These are phyloP conservation scores for Drosophila tristis DNA, from an alignment of 1,140 invertebrate genomes.

Conservation along the genomic window DNA sequence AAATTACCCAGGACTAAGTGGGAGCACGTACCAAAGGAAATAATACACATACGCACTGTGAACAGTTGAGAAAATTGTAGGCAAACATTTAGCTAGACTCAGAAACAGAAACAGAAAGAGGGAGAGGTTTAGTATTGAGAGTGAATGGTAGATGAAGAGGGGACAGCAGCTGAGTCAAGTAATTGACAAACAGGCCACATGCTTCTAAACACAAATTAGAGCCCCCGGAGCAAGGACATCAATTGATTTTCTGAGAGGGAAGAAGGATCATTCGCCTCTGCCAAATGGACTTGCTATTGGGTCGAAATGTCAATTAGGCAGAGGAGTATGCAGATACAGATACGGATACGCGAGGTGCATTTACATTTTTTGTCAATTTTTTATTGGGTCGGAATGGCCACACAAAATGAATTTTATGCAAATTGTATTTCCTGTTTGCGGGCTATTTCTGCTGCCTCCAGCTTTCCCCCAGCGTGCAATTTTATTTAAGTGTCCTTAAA, in stretches of 20 bases:
- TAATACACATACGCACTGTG: constrained; percentile 80
- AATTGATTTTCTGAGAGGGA: constrained; percentile 65
- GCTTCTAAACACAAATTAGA: constrained; percentile 80
- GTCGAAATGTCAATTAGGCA: constrained; percentile 74
- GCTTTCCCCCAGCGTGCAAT: constrained; percentile 35
- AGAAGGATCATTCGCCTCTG: constrained; percentile 18
- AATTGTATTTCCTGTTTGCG: constrained; percentile 48
- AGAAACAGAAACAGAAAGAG: neutral
- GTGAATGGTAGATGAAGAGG: neutral
- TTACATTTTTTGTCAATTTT: constrained; percentile 56
- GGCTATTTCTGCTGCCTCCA: neutral
- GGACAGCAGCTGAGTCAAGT: constrained; percentile 44
- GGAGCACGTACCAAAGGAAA: constrained; percentile 68
- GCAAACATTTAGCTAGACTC: constrained; percentile 57
- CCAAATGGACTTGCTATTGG: constrained; percentile 40
- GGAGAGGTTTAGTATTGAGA: neutral
- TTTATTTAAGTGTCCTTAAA: constrained; percentile 66
- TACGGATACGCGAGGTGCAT: constrained; percentile 30
- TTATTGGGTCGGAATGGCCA: constrained; percentile 16
- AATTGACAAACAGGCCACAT: constrained; percentile 81
- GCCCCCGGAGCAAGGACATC: constrained; percentile 38
- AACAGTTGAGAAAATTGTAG: constrained; percentile 51
- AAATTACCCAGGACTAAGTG: constrained; percentile 54
- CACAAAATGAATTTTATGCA: constrained; percentile 68
- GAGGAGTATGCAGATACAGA: neutral